Percentiles rank a stretch among this genome's conserved stretches.
Conservation (phyloP, 2,797 vertebrate genomes). For the Thripadectes ignobilis region DNA sequence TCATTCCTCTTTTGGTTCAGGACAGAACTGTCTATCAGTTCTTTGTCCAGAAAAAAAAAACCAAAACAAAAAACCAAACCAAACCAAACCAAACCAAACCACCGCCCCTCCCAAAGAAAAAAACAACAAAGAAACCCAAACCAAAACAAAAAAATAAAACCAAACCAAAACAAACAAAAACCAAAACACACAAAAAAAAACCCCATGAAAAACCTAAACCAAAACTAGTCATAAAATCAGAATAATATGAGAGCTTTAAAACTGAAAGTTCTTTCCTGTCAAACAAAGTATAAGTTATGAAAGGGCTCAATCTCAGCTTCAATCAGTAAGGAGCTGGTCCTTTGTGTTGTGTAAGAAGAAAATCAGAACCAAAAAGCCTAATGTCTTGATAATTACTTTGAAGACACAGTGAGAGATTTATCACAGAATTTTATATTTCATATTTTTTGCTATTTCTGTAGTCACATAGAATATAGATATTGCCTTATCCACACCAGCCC, state of each 20-base stretch:
- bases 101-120: no score
- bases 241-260: background rate
- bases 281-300: background rate
- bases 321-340: fast-evolving
- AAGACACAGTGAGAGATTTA: background rate
- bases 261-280: background rate
- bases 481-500: background rate
- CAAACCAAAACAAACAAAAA: no score
- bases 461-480: background rate
- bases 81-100: no score
- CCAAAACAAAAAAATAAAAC: no score
- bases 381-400: background rate
- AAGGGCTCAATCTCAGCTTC: background rate
- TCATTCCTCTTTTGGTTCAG: background rate
- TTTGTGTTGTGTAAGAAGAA: background rate
- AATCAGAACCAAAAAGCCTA: background rate
- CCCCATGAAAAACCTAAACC: background rate
- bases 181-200: background rate
- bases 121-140: no score
- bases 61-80: no score
- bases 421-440: background rate
- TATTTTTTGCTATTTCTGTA: background rate
- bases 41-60: no score
- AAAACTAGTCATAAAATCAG: background rate
- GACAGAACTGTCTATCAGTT: background rate